Conservation (phyloP, 2,888 invertebrate species). For the Ariolimax columbianus region DNA sequence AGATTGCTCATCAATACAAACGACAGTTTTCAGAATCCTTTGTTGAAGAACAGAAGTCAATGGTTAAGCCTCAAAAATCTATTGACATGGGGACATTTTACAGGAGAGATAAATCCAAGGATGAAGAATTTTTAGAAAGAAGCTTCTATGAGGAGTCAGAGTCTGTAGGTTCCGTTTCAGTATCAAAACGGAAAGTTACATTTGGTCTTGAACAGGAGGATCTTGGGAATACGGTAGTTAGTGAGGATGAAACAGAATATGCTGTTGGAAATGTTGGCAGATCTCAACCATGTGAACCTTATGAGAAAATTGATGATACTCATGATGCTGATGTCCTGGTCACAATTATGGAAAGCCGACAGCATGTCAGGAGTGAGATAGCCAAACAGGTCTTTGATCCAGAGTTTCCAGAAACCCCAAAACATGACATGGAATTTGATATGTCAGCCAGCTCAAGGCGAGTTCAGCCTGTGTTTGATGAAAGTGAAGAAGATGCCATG, state of each 20-base stretch:
- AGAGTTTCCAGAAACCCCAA: constrained; percentile 49
- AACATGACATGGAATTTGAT: constrained; percentile 26
- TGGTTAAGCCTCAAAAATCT: constrained; percentile 60
- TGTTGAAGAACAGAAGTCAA: constrained; percentile 64
- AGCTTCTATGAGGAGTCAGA: constrained; percentile 48
- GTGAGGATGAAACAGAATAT: constrained; percentile 19
- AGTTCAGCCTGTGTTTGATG: constrained; percentile 34
- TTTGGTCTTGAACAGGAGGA: constrained; percentile 50
- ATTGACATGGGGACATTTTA: constrained; percentile 72
- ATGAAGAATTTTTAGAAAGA: constrained; percentile 45
- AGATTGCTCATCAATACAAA: constrained; percentile 70
- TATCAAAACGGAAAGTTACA: constrained; percentile 52
- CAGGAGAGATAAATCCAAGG: constrained; percentile 58
- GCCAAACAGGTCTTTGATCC: constrained; percentile 56
- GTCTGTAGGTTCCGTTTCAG: constrained; percentile 30
- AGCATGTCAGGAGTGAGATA: constrained; percentile 61
- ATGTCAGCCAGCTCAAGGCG: not conserved
- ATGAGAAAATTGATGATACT: constrained; percentile 71
- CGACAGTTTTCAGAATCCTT: constrained; percentile 73
- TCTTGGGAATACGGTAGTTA: not conserved
- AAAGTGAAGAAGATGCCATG: constrained; percentile 48
- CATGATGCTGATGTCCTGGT: constrained; percentile 74
- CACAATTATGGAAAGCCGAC: constrained; percentile 63
- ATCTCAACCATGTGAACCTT: constrained; percentile 65
- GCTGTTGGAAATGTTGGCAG: not conserved